These are phyloP conservation scores for Cottus gobio DNA, from an alignment of 2,113 vertebrate genomes.

Conservation along the genomic window DNA sequence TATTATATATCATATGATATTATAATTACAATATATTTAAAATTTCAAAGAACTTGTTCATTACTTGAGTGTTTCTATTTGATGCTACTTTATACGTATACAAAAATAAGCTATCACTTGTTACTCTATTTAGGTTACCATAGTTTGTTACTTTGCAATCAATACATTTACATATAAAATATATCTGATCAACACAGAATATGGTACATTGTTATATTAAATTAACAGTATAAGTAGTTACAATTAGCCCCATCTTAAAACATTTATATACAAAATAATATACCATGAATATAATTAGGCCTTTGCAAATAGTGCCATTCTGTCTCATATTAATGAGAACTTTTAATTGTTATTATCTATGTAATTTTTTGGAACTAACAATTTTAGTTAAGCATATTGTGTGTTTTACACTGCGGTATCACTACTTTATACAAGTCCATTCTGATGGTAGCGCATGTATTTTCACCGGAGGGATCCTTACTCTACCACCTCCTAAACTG, in stretches of 20 bases:
- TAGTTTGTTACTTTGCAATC: background rate
- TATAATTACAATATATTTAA: background rate
- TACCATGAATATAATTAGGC: background rate
- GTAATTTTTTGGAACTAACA: background rate
- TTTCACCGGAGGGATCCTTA: constrained; percentile 22
- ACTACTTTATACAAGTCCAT: background rate
- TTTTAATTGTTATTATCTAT: background rate
- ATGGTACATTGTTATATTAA: background rate
- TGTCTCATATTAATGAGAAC: background rate
- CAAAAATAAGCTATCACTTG: background rate
- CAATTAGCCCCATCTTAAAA: background rate
- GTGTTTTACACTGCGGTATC: background rate
- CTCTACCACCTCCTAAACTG: constrained; percentile 12
- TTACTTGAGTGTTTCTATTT: background rate
- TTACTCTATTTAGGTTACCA: background rate
- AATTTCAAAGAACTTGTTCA: background rate
- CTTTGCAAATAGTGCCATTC: background rate
- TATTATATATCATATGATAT: background rate
- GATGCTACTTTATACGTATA: background rate
- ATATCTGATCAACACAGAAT: background rate
- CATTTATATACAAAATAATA: background rate
- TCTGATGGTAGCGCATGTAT: background rate
- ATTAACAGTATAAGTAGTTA: background rate
- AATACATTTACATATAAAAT: background rate
- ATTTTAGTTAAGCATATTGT: background rate